Evolutionary conservation across 2,797 vertebrate species (phyloP).

Genomic region (Poecilia velifera): DNA sequence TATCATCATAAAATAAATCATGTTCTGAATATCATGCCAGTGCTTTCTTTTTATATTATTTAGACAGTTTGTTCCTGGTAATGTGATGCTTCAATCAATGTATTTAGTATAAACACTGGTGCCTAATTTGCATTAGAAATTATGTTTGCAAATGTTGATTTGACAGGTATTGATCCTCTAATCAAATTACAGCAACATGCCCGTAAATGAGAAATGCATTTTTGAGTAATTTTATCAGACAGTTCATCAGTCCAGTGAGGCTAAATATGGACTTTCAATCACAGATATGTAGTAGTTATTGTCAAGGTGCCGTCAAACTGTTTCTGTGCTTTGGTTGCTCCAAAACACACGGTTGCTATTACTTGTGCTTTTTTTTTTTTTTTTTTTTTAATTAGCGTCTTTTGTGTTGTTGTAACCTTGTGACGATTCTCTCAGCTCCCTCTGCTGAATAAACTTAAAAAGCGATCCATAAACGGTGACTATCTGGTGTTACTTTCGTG

Average conservation of each 20-base stretch:
- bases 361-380: too few species aligned
- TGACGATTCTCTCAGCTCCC: too few species aligned
- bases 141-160: slow-evolving; percentile 47
- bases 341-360: too few species aligned
- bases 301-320: background rate
- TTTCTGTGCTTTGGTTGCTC: background rate
- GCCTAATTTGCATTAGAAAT: slow-evolving; percentile 33
- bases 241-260: background rate
- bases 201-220: slow-evolving; percentile 22
- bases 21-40: slow-evolving; percentile 26
- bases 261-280: background rate
- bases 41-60: slow-evolving; percentile 16
- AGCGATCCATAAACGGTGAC: too few species aligned
- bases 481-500: too few species aligned
- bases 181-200: slow-evolving; percentile 36
- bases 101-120: slow-evolving; percentile 10
- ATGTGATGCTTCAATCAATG: slow-evolving; percentile 38
- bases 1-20: slow-evolving; percentile 27
- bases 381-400: too few species aligned
- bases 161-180: slow-evolving; percentile 54
- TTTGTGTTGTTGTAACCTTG: too few species aligned
- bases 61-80: slow-evolving; percentile 29
- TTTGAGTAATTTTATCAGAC: slow-evolving; percentile 7
- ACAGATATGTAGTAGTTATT: background rate
- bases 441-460: too few species aligned